Base-by-base conservation (phyloP, 2,113 vertebrate genomes). In the Petrocephalus microphthalmus region DNA sequence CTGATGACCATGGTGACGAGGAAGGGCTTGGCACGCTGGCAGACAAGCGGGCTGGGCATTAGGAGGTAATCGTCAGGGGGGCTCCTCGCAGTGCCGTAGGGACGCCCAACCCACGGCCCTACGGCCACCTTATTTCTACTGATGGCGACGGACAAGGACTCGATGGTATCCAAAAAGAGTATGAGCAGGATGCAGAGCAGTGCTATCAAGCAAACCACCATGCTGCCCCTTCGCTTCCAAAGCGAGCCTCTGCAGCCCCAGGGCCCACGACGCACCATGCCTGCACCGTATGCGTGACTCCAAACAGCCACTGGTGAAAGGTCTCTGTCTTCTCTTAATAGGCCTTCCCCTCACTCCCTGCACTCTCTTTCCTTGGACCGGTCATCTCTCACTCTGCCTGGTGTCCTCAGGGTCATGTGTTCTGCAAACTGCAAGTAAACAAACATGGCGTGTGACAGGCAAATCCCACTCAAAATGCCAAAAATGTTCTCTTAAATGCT, bases 1-100 rank as follows among this genome's bases (percentile, higher is more conserved):
- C 96, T 94, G 60, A 92, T 95, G 25, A 98, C 97, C 90, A 97
- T 91, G 52, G 93, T 93, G 42, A 98, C 94, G 90, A 98, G 94
- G 90, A 95, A 96, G 0, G 95, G 95, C 91, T 96, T 90, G 89
- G 93, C 93, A 1, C 93, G 90, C 87, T 94, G 92, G 86, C 95
- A 95, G 51, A 94, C 93, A 0, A 93, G 92, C 6, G 91, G 88
- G 54, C 91, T 94, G 29, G 96, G 94, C 93, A 96, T 95, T 51
- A 94, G 93, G 52, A 95, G 89, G 88, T 91, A 94, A 85, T 96
- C 95, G 90, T 95, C 95, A 0, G 94, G 92, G 85, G 92, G 91
- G 82, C 91, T 91, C 45, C n/a, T 83, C 2, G 93, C 93, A 3
- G 93, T 93, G 7, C 92, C 95, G 89, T 94, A 94, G 20, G 91